Evolutionary conservation across 2,113 vertebrate genomes (phyloP).

Genomic region (Prolemur simus): DNA sequence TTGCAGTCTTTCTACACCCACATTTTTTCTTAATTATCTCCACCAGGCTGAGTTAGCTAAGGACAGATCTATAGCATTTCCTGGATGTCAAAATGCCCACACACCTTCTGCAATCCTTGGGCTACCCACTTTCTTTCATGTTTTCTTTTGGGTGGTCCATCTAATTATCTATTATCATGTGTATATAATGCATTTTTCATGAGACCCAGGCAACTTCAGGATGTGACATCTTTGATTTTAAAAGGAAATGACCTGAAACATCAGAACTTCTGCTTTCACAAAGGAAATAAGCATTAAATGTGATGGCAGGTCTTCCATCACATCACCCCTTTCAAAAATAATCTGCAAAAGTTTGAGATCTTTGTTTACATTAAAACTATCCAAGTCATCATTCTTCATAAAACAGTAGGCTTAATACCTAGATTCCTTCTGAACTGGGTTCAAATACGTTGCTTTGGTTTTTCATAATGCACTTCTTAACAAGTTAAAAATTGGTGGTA

Average conservation of each 20-base stretch:
- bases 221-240: slow-evolving; percentile 70
- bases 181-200: slow-evolving; percentile 77
- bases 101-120: slow-evolving; percentile 86
- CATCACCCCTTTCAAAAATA: slow-evolving; percentile 38
- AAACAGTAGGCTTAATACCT: slow-evolving; percentile 34
- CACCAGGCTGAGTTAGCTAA: slow-evolving; percentile 88
- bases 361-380: slow-evolving; percentile 43
- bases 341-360: slow-evolving; percentile 15
- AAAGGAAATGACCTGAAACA: slow-evolving; percentile 69
- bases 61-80: slow-evolving; percentile 88
- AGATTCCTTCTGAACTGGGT: slow-evolving; percentile 56
- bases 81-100: slow-evolving; percentile 88
- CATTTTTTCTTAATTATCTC: slow-evolving; percentile 89
- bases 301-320: slow-evolving; percentile 14
- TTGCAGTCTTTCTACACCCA: slow-evolving; percentile 85
- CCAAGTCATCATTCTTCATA: slow-evolving; percentile 16
- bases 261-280: slow-evolving; percentile 47
- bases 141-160: slow-evolving; percentile 79
- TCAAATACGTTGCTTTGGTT: slow-evolving; percentile 69
- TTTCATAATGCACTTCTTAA: slow-evolving; percentile 70
- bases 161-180: slow-evolving; percentile 81
- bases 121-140: slow-evolving; percentile 79
- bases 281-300: slow-evolving; percentile 39
- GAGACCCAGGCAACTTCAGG: slow-evolving; percentile 66
- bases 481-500: slow-evolving; percentile 68